Percentiles rank a stretch among this genome's conserved stretches.
These are phyloP conservation scores for Caerostris extrusa DNA, from an alignment of 1,140 invertebrate genomes.

Conservation along the genomic window DNA sequence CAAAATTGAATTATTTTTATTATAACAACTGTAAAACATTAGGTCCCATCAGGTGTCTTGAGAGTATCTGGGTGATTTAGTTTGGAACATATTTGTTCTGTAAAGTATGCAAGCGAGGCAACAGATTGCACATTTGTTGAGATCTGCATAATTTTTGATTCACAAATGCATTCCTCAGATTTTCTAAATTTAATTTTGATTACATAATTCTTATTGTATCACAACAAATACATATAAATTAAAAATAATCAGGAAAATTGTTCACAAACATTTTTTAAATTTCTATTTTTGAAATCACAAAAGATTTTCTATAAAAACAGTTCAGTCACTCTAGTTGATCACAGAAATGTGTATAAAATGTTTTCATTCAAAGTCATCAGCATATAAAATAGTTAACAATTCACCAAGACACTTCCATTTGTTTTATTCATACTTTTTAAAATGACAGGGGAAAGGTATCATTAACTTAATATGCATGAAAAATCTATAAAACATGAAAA, in stretches of 20 bases:
- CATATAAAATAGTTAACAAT: conserved; percentile 10
- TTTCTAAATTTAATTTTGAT: not conserved
- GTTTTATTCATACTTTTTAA: too few species aligned
- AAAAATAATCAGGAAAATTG: not conserved
- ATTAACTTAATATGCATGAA: too few species aligned
- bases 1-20: conserved; percentile 53
- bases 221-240: not conserved
- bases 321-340: conserved; percentile 11
- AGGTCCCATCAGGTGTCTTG: conserved; percentile 70
- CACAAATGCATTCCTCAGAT: not conserved
- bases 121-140: not conserved
- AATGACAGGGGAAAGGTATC: too few species aligned
- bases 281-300: not conserved
- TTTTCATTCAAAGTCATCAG: not conserved
- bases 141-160: not conserved
- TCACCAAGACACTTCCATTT: not conserved
- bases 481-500: too few species aligned
- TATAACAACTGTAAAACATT: conserved; percentile 75
- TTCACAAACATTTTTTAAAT: not conserved
- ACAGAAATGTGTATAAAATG: conserved; percentile 10
- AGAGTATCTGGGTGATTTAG: not conserved
- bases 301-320: not conserved
- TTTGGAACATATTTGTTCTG: not conserved
- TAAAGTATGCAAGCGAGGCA: not conserved
- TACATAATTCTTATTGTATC: not conserved